A percentile compares a stretch with the other conserved stretches of the same genome.
Evolutionary conservation across 2,888 invertebrate species (phyloP).

Genomic region (Drosophila nigritarsus): DNA sequence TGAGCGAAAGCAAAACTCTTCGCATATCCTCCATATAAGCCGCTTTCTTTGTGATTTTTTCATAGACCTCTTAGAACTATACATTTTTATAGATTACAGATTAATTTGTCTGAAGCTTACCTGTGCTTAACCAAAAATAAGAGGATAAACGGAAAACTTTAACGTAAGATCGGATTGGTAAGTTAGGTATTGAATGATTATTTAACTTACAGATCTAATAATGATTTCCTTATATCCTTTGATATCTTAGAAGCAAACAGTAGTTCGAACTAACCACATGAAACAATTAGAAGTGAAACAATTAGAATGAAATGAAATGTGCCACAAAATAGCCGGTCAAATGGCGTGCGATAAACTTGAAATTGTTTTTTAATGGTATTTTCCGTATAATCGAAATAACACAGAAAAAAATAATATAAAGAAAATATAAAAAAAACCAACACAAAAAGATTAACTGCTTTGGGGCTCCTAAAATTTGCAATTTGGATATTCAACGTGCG

Average conservation of each 20-base stretch:
- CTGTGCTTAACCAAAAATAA: background rate
- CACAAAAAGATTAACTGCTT: slow-evolving; percentile 60
- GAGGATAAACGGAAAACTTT: background rate
- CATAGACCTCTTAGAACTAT: background rate
- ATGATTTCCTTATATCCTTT: background rate
- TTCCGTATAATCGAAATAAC: slow-evolving; percentile 46
- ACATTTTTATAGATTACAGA: too few relatives aligned
- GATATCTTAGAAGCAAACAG: background rate
- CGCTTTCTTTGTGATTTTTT: background rate
- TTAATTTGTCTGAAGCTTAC: background rate
- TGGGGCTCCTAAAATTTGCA: slow-evolving; percentile 54
- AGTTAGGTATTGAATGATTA: background rate
- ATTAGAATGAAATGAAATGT: slow-evolving; percentile 3
- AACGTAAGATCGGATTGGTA: background rate
- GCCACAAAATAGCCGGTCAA: slow-evolving; percentile 28
- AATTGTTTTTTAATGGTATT: slow-evolving; percentile 68
- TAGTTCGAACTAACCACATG: background rate
- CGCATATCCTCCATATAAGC: background rate
- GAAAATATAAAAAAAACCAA: slow-evolving; percentile 35
- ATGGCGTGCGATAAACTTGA: slow-evolving; percentile 54
- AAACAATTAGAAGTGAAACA: background rate
- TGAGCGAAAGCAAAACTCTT: background rate
- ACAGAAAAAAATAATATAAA: slow-evolving; percentile 17
- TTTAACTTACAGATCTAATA: background rate
- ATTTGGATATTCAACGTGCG: slow-evolving; percentile 62